Conservation (phyloP, 2,797 vertebrate species). For the Steatocranus sp. region DNA sequence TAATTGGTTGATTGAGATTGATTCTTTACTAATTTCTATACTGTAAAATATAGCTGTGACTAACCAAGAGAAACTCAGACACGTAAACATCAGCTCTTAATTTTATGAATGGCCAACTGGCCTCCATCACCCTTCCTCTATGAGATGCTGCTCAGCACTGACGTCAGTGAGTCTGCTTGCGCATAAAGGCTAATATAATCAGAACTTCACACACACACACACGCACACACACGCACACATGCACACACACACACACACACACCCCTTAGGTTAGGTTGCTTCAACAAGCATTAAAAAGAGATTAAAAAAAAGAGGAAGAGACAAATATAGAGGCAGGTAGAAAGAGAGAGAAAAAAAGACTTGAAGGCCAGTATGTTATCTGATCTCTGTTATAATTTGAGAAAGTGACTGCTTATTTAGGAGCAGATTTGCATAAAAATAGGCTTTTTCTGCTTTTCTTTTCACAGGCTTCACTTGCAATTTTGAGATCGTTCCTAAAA, state of each 20-base stretch:
- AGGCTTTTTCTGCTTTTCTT: not conserved
- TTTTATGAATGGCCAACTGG: slow-evolving; percentile 40
- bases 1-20: not conserved
- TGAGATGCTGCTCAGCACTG: slow-evolving; percentile 38
- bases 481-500: not conserved
- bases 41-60: not conserved
- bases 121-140: not conserved
- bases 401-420: not conserved
- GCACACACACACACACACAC: not conserved
- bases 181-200: slow-evolving; percentile 63
- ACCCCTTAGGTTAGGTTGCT: too few species aligned
- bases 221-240: not conserved
- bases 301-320: not conserved
- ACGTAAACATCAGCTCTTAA: not conserved
- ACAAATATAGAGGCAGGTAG: not conserved
- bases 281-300: not conserved
- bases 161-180: slow-evolving; percentile 57
- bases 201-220: not conserved
- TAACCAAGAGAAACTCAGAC: not conserved
- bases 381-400: not conserved
- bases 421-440: not conserved
- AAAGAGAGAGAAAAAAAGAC: not conserved
- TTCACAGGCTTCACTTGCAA: not conserved
- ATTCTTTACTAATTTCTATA: not conserved
- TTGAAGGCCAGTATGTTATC: not conserved